Evolutionary conservation across 2,797 vertebrate genomes (phyloP).

Genomic region (Pteronotus mesoamericanus): DNA sequence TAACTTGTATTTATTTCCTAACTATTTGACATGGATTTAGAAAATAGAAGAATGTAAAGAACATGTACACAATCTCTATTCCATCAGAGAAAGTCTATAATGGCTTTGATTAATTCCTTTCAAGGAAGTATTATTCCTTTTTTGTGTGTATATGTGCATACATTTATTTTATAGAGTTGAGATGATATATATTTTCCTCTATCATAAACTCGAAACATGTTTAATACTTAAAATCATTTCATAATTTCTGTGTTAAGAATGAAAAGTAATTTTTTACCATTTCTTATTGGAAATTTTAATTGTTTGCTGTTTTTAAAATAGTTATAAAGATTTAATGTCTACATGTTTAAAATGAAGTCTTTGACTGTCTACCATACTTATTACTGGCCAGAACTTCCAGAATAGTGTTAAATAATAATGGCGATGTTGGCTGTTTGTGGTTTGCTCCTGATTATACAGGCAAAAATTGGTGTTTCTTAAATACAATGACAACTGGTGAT

Average conservation of each 20-base stretch:
- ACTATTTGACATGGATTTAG: neutral
- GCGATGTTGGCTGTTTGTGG: neutral
- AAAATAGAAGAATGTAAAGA: neutral
- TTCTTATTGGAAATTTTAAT: neutral
- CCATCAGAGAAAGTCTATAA: neutral
- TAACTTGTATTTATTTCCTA: neutral
- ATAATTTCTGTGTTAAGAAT: conserved; percentile 1
- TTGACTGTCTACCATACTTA: neutral
- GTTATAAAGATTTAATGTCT: neutral
- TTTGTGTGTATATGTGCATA: neutral
- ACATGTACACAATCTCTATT: neutral
- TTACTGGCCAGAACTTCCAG: neutral
- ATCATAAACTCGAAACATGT: neutral
- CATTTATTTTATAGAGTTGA: neutral
- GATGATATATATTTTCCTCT: neutral
- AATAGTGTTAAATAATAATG: neutral
- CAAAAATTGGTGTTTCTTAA: neutral
- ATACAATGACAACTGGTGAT: neutral
- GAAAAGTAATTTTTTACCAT: neutral
- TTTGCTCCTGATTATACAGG: neutral
- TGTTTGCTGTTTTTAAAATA: neutral
- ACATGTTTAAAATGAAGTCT: conserved; percentile 20
- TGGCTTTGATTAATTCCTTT: neutral
- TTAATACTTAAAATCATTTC: neutral
- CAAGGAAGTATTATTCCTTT: neutral